Evolutionary conservation across 2,113 vertebrate genomes (phyloP).

Genomic region (Abramis brama): DNA sequence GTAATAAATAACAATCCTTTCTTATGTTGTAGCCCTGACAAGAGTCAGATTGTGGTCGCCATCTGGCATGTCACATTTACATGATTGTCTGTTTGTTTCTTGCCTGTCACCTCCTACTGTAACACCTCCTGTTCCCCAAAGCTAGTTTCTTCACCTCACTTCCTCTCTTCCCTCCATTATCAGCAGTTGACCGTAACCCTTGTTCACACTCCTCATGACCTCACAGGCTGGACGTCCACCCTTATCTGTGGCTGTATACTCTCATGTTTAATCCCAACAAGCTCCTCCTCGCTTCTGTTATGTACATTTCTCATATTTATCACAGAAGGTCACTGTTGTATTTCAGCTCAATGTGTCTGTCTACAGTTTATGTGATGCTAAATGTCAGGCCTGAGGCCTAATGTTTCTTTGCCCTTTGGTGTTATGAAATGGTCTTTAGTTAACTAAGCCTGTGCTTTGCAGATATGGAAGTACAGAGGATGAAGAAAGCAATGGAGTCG

Average conservation of each 20-base stretch:
- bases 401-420: conserved; percentile 6
- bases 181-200: conserved; percentile 12
- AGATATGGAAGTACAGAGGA: conserved; percentile 96
- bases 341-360: conserved; percentile 13
- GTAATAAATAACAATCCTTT: not conserved
- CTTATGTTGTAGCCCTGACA: not conserved
- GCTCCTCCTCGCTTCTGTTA: conserved; percentile 8
- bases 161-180: conserved; percentile 37
- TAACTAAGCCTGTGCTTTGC: conserved; percentile 40
- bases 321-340: conserved; percentile 25
- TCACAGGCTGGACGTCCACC: conserved; percentile 39
- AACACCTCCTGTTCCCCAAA: conserved; percentile 52
- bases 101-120: conserved; percentile 61
- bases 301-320: conserved; percentile 24
- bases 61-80: conserved; percentile 50
- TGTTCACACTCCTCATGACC: conserved; percentile 21
- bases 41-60: not conserved
- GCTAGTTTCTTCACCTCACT: conserved; percentile 46
- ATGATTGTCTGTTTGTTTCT: conserved; percentile 58
- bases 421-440: not conserved
- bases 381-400: not conserved
- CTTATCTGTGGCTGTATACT: conserved; percentile 36
- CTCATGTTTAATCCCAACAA: conserved; percentile 30
- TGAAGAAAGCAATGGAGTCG: conserved; percentile 95
- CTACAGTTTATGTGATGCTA: conserved; percentile 10